phyloP scores from a whole-genome alignment of 1,140 invertebrate species.

The Magallana ariakensis region DNA sequence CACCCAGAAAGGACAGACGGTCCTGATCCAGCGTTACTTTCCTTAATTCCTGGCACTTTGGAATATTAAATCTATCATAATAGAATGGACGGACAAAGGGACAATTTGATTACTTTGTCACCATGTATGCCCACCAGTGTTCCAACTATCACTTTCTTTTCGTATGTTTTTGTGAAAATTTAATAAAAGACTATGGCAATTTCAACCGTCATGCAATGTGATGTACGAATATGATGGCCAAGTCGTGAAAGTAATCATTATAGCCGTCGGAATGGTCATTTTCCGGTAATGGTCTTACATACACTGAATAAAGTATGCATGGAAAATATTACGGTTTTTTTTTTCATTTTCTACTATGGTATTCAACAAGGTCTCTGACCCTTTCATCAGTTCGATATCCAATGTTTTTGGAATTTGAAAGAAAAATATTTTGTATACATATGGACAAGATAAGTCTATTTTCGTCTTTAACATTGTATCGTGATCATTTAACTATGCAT shows the following conservation, averaged over 20 bases:
- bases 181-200: neutral
- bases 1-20: neutral
- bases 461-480: too few relatives aligned
- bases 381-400: too few relatives aligned
- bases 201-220: constrained; percentile 22
- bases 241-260: neutral
- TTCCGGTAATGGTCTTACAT: too few relatives aligned
- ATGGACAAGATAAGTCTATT: too few relatives aligned
- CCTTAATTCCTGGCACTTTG: neutral
- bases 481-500: too few relatives aligned
- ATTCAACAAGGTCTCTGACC: too few relatives aligned
- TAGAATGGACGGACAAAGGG: neutral
- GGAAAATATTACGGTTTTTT: too few relatives aligned
- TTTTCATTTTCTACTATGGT: too few relatives aligned
- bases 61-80: neutral
- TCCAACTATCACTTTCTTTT: neutral
- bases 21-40: neutral
- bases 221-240: neutral
- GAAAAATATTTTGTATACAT: too few relatives aligned
- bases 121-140: neutral
- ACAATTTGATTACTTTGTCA: neutral
- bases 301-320: too few relatives aligned
- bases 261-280: too few relatives aligned
- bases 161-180: neutral
- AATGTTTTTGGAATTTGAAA: too few relatives aligned